Conservation (phyloP, 2,797 vertebrate genomes). For the Cryptoprocta ferox region DNA sequence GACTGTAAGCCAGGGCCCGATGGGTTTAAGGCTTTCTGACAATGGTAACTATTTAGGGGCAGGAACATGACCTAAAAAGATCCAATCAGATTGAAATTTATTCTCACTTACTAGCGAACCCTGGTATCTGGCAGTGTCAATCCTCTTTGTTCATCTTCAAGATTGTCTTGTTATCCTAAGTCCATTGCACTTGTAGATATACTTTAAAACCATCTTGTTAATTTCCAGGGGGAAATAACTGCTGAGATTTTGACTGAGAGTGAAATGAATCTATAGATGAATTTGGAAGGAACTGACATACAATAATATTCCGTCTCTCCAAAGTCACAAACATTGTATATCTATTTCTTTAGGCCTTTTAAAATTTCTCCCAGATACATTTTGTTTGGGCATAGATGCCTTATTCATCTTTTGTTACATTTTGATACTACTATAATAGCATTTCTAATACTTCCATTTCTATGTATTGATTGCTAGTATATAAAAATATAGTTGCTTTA, state of each 20-base stretch:
- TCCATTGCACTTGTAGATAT: background rate
- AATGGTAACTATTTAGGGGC: background rate
- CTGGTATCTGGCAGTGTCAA: background rate
- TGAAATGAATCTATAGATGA: conserved; percentile 16
- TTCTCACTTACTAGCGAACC: background rate
- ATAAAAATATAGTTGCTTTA: background rate
- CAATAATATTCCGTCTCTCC: background rate
- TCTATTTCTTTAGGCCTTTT: conserved; percentile 22
- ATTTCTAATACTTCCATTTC: background rate
- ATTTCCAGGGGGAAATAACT: background rate
- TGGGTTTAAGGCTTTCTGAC: background rate
- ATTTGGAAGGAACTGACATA: background rate
- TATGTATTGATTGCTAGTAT: background rate
- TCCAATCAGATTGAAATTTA: background rate
- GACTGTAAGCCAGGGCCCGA: background rate
- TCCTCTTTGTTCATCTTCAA: background rate
- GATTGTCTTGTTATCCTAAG: background rate
- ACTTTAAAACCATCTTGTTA: background rate
- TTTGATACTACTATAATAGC: background rate
- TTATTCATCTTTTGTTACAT: background rate
- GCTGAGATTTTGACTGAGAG: background rate
- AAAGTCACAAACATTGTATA: background rate
- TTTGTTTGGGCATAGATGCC: background rate
- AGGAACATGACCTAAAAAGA: background rate
- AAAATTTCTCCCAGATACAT: background rate